Percentiles rank a stretch among this genome's conserved stretches.
These are phyloP conservation scores for Manacus vitellinus DNA, from an alignment of 2,113 vertebrate genomes.

Conservation along the genomic window DNA sequence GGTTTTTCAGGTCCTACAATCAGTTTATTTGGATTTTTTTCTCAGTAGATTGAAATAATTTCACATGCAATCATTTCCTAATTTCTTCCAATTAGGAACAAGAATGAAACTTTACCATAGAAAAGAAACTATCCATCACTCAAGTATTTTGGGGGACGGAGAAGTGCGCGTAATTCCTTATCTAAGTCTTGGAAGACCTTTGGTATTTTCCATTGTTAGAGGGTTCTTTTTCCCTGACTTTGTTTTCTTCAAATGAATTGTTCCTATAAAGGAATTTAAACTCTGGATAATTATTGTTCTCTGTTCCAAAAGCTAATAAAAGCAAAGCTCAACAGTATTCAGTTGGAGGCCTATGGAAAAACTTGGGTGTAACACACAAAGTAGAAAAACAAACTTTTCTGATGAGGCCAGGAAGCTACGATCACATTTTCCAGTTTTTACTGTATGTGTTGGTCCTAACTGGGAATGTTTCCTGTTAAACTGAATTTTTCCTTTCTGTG, in stretches of 20 bases:
- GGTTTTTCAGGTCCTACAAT: not conserved
- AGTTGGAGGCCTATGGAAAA: conserved; percentile 59
- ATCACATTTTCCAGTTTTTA: conserved; percentile 73
- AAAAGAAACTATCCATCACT: not conserved
- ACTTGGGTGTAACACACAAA: conserved; percentile 61
- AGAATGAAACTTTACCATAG: not conserved
- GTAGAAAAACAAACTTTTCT: conserved; percentile 57
- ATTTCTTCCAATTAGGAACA: not conserved
- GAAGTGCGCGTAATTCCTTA: not conserved
- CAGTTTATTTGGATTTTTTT: not conserved
- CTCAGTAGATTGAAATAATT: not conserved
- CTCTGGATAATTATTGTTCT: conserved; percentile 43
- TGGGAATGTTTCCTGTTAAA: conserved; percentile 30
- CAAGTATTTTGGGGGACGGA: not conserved
- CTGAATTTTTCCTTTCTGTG: not conserved
- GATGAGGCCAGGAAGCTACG: conserved; percentile 26
- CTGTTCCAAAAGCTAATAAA: conserved; percentile 64
- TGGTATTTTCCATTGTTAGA: conserved; percentile 57
- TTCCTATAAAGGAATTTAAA: conserved; percentile 66
- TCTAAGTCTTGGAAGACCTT: conserved; percentile 32
- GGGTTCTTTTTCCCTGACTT: not conserved
- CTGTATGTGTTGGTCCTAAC: not conserved
- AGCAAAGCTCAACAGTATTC: conserved; percentile 54
- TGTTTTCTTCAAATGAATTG: conserved; percentile 64
- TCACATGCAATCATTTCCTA: not conserved